Percentiles rank a stretch among this genome's conserved stretches.
phyloP scores from a whole-genome alignment of 1,140 invertebrate genomes.

The Agrilus planipennis region DNA sequence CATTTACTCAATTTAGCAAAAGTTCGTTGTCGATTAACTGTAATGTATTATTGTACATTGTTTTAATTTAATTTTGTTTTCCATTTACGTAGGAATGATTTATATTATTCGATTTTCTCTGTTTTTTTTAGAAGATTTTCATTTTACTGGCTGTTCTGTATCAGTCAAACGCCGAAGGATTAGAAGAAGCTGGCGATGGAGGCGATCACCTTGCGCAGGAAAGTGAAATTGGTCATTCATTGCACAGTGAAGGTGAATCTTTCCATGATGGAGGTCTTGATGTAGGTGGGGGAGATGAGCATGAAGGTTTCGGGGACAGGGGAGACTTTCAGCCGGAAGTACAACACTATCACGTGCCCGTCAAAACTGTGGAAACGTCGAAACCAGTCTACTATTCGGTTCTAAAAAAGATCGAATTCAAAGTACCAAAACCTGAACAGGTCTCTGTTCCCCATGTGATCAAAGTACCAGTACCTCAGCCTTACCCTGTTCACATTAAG shows the following conservation, averaged over 20 bases:
- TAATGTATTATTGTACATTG: too few relatives aligned
- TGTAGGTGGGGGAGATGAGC: slow-evolving; percentile 13
- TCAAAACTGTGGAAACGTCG: slow-evolving; percentile 42
- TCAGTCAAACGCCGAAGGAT: too few relatives aligned
- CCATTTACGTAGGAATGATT: too few relatives aligned
- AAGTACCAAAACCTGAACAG: slow-evolving; percentile 54
- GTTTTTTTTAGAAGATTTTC: too few relatives aligned
- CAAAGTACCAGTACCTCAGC: slow-evolving; percentile 54
- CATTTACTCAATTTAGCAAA: too few relatives aligned
- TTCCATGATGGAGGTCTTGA: slow-evolving; percentile 12
- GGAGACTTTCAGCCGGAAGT: slow-evolving; percentile 10
- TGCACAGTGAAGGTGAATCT: slow-evolving; percentile 16
- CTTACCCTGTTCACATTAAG: slow-evolving; percentile 52
- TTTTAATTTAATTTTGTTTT: too few relatives aligned
- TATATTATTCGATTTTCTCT: too few relatives aligned
- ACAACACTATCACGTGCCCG: slow-evolving; percentile 22
- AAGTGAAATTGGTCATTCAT: too few relatives aligned
- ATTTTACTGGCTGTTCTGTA: too few relatives aligned
- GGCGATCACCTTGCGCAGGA: slow-evolving; percentile 24
- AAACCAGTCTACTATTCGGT: slow-evolving; percentile 50
- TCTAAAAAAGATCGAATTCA: slow-evolving; percentile 55
- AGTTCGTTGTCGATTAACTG: too few relatives aligned
- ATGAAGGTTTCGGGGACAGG: slow-evolving; percentile 21
- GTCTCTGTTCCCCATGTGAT: slow-evolving; percentile 55
- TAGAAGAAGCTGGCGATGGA: too few relatives aligned